These are phyloP conservation scores for Melopsittacus undulatus DNA, from an alignment of 2,797 vertebrate species.

Conservation along the genomic window DNA sequence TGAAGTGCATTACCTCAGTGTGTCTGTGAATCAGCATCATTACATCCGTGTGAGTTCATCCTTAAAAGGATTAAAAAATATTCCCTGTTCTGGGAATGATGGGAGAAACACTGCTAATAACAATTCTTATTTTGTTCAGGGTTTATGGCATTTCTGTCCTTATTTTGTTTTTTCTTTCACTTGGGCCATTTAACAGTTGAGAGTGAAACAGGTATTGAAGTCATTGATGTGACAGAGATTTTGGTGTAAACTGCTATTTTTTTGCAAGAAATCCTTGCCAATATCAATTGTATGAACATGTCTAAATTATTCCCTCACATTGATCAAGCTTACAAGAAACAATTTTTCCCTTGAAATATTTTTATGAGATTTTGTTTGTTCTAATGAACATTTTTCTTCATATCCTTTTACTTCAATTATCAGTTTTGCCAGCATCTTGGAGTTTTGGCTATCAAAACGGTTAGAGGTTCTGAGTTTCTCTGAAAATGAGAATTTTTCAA, in stretches of 20 bases:
- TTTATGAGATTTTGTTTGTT: background rate
- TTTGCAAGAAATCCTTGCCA: background rate
- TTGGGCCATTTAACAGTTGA: background rate
- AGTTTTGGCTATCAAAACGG: background rate
- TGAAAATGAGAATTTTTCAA: background rate
- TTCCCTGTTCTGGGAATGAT: slow-evolving; percentile 50
- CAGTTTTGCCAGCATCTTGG: background rate
- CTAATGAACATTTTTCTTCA: background rate
- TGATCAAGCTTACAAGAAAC: background rate
- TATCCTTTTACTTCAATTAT: background rate
- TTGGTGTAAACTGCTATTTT: background rate
- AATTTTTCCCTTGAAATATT: background rate
- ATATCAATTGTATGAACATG: background rate
- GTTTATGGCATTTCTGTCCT: background rate
- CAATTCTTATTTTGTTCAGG: background rate
- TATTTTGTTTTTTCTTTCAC: background rate
- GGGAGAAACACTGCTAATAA: background rate
- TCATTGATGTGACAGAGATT: background rate
- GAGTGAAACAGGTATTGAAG: background rate
- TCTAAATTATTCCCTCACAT: background rate
- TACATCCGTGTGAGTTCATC: slow-evolving; percentile 77
- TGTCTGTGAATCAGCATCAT: slow-evolving; percentile 80
- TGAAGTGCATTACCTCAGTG: slow-evolving; percentile 76
- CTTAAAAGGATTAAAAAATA: slow-evolving; percentile 45
- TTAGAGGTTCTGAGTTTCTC: background rate